Evolutionary conservation across 2,113 vertebrate genomes (phyloP).

Genomic region (Protobothrops mucrosquamatus): DNA sequence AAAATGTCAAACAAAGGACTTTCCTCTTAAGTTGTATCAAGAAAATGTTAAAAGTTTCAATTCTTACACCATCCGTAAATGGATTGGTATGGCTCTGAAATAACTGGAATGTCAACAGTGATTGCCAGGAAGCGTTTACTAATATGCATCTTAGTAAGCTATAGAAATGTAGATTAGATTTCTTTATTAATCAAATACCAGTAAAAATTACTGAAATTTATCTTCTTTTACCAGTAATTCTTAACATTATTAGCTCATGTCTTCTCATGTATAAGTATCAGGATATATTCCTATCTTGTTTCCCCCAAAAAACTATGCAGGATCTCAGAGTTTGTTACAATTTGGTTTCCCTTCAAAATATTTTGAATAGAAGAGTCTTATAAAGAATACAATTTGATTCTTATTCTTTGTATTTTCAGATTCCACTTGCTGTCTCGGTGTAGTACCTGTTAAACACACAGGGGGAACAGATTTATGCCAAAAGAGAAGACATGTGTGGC

Average conservation of each 20-base stretch:
- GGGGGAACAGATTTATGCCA: constrained; percentile 62
- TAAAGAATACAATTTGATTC: not conserved
- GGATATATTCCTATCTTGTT: not conserved
- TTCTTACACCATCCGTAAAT: not conserved
- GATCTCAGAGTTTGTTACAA: too few relatives aligned
- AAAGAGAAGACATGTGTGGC: constrained; percentile 61
- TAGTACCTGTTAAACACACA: constrained; percentile 77
- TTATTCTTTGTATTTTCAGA: constrained; percentile 58
- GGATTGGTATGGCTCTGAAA: not conserved
- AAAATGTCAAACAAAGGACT: not conserved
- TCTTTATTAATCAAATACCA: not conserved
- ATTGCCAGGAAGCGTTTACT: not conserved
- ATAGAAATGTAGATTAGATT: not conserved
- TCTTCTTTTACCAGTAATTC: not conserved
- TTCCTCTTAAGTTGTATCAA: not conserved
- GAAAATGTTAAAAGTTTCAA: not conserved
- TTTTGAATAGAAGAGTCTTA: not conserved
- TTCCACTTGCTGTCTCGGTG: constrained; percentile 71
- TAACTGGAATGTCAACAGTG: not conserved
- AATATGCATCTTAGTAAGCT: not conserved
- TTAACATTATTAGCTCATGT: not conserved
- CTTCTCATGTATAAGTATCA: not conserved
- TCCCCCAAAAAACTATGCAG: not conserved
- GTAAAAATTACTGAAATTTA: not conserved
- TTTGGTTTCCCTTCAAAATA: not conserved